Base-by-base conservation (phyloP, 2,113 vertebrate genomes). In the Lonchura striata region DNA sequence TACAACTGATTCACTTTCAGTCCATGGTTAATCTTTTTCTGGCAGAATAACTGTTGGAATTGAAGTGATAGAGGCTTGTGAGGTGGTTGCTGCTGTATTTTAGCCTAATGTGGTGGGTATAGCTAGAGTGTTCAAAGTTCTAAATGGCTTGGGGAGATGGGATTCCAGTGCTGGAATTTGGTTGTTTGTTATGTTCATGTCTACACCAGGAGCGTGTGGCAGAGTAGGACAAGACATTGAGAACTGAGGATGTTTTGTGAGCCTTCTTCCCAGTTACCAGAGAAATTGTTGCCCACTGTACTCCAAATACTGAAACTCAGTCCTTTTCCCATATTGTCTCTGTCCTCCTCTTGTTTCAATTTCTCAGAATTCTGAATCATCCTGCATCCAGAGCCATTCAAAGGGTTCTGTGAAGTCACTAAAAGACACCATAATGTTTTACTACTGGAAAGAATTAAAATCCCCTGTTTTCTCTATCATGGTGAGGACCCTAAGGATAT, bases 121-220 rank as follows among this genome's bases (percentile, higher is more conserved):
- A 50, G 44, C 11, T 44, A 7, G 11, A 56, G 28, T 64, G 20
- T 42, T 17, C 12, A 25, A 33, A 33, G 30, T 71, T 33, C 28
- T 54, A 4, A 12, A 2, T 77, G 59, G 81, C n/a, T 89, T 11
- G 46, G 35, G 66, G n/a, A 71, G 53, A 10, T 64, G 23, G 57
- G 57, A 49, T 75, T 79, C 27, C 19, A 70, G 0, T 37, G 28
- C 17, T 70, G 56, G 39, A 4, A 10, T 77, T 63, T 44, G 42
- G 31, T 35, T 5, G 1, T 64, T 76, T 65, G 9, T 0, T 5
- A 25, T 56, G 28, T 3, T 37, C 27, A 0, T 68, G 16, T 82
- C 21, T 84, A 17, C 3, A 13, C 3, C 1, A 8, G 23, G 27
- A 90, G 28, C 31, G n/a, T n/a, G 23, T 57, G 70, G n/a, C 63